phyloP scores from a whole-genome alignment of 2,113 vertebrate genomes.

The Circaetus cinerascens region DNA sequence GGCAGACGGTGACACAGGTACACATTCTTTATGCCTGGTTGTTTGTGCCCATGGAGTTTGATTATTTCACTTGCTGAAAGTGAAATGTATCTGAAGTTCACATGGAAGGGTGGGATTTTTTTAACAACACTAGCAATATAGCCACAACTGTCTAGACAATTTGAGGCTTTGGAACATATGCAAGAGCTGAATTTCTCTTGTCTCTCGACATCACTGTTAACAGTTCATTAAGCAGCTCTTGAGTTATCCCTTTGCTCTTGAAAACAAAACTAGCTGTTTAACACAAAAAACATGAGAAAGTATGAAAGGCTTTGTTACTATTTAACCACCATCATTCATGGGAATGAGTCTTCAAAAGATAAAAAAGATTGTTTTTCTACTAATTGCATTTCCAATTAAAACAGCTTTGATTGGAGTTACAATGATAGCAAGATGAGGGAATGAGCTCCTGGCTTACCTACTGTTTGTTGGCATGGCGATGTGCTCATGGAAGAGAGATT shows the following conservation, averaged over 20 bases:
- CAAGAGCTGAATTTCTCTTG: neutral
- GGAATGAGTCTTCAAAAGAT: neutral
- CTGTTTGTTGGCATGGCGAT: conserved; percentile 41
- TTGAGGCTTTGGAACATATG: neutral
- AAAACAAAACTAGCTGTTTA: neutral
- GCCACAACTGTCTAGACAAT: neutral
- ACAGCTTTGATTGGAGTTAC: neutral
- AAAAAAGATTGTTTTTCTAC: neutral
- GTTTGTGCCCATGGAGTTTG: neutral
- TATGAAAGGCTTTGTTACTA: neutral
- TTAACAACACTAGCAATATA: neutral
- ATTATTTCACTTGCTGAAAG: neutral
- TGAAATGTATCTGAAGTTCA: neutral
- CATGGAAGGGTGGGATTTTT: neutral
- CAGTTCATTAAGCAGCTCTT: neutral
- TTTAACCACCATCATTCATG: neutral
- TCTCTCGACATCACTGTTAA: neutral
- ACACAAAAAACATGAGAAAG: neutral
- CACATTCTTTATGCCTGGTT: neutral
- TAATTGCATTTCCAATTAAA: neutral
- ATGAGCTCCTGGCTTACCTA: neutral
- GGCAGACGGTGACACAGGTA: neutral
- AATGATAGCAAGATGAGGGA: neutral
- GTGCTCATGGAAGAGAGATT: neutral
- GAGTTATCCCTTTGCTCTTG: neutral